Evolutionary conservation across 2,113 vertebrate species (phyloP), one percentile per base, ranked within the genome.

Genomic region (Acanthisitta chloris): DNA sequence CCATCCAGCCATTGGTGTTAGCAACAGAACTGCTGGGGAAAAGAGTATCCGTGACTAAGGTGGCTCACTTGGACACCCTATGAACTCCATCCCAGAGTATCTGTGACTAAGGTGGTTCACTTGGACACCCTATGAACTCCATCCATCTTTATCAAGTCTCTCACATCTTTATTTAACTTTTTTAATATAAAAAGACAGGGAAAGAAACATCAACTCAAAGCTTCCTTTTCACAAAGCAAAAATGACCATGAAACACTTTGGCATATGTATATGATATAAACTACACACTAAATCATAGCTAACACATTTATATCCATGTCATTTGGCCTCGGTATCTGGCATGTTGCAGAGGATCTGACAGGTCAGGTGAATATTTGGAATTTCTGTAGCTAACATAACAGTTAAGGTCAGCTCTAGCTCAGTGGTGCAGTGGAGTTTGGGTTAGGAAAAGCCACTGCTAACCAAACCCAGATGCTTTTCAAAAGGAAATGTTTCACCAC

Each of bases 1-100:
- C 43, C 25, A 40, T 17, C 11, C 25, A 9, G 51, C 29, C 14
- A 28, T 1, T 8, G 20, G 33, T 19, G 18, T n/a, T 14, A 43
- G 34, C 46, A 8, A 43, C 11, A 2, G 3, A 18, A 48, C 13
- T 2, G 7, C 8, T 33, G 31, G 7, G 2, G 12, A 33, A n/a
- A n/a, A n/a, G n/a, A n/a, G 6, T 6, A 45, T 31, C 61, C 73
- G 29, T 5, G 70, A 86, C 38, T 11, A 38, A 64, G 8, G 42
- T 23, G 16, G 51, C 52, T 13, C 2, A 4, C 2, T 59, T 24
- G 4, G 8, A 26, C 10, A 0, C 1, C 12, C 3, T 13, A 4
- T 23, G 21, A 81, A 15, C 3, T 42, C 26, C 4, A 15, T 2
- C 20, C 15, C n/a, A n/a, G n/a, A n/a, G 6, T 6, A 45, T 31